Conservation (phyloP, 1,140 invertebrate species). For the Musca vetustissima region DNA sequence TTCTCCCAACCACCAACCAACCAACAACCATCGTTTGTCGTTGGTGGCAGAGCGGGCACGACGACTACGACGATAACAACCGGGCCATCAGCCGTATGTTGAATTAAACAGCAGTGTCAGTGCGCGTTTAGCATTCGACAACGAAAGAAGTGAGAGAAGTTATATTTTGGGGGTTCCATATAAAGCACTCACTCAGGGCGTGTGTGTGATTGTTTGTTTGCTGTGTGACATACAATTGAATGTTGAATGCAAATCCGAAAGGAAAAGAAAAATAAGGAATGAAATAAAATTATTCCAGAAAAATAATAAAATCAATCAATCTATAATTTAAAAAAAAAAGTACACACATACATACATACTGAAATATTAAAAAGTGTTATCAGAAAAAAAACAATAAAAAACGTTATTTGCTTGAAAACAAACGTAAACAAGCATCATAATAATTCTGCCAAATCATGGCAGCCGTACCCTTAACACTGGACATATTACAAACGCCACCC, state of each 20-base stretch:
- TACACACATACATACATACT: too few relatives aligned
- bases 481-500: background rate
- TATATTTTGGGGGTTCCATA: too few relatives aligned
- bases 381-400: background rate
- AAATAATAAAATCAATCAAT: background rate
- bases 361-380: background rate
- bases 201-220: too few relatives aligned
- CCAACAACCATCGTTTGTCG: background rate
- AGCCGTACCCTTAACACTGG: constrained; percentile 8
- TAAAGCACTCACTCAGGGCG: too few relatives aligned
- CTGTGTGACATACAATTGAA: too few relatives aligned
- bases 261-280: background rate
- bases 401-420: background rate
- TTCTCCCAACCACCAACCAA: background rate
- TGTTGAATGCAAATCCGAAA: background rate
- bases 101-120: constrained; percentile 10
- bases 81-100: background rate
- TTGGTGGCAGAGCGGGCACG: background rate
- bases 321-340: background rate
- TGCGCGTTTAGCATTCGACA: constrained; percentile 18
- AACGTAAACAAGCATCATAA: background rate
- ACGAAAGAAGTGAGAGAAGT: constrained; percentile 2
- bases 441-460: background rate
- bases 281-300: background rate
- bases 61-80: background rate